Conservation (phyloP, 2,888 invertebrate genomes). For the Punctoribates punctum region DNA sequence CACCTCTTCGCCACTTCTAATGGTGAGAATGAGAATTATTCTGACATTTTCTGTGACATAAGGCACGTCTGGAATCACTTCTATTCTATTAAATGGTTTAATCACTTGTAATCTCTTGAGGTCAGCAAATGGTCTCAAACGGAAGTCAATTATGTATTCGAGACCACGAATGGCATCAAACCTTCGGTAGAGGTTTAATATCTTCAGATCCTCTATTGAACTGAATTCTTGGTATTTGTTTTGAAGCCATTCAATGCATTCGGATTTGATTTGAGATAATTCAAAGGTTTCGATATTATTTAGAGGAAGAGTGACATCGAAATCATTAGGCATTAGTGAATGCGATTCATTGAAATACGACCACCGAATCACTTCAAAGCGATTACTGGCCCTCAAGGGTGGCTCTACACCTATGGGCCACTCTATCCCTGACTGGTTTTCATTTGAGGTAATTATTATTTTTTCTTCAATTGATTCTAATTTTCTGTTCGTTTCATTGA, state of each 20-base stretch:
- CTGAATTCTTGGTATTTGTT: constrained; percentile 49
- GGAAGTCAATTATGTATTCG: constrained; percentile 72
- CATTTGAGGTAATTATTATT: constrained; percentile 16
- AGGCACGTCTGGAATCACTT: constrained; percentile 77
- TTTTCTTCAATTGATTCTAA: constrained; percentile 8
- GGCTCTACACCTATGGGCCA: constrained; percentile 74
- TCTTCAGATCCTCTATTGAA: constrained; percentile 42
- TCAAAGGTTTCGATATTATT: constrained; percentile 36
- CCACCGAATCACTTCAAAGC: constrained; percentile 82
- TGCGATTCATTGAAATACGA: constrained; percentile 79
- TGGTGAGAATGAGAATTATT: constrained; percentile 64
- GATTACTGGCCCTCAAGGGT: constrained; percentile 64
- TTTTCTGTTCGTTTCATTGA: not conserved
- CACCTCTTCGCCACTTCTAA: constrained; percentile 55
- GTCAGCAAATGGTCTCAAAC: constrained; percentile 49
- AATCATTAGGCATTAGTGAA: constrained; percentile 75
- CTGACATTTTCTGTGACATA: constrained; percentile 87
- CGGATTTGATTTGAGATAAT: constrained; percentile 27
- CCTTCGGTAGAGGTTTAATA: constrained; percentile 66
- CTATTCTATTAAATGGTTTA: constrained; percentile 79
- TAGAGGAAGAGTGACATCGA: constrained; percentile 50
- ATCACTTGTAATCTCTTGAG: constrained; percentile 67
- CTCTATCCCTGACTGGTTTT: not conserved
- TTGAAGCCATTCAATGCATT: constrained; percentile 48
- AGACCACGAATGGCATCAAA: constrained; percentile 80